Conservation (phyloP, 1,140 invertebrate genomes). For the Whitmania pigra region DNA sequence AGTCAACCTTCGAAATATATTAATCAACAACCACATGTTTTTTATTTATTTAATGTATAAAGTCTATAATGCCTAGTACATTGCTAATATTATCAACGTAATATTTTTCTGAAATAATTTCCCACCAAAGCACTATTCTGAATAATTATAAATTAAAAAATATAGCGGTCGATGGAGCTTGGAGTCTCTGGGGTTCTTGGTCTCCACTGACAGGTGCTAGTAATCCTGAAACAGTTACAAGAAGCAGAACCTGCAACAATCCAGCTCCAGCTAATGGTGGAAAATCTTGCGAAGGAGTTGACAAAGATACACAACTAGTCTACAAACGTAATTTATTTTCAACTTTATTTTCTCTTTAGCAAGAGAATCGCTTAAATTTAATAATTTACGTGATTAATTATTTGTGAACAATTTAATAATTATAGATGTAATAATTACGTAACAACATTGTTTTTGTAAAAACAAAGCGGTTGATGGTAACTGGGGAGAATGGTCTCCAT, state of each 20-base stretch:
- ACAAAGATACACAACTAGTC: conserved; percentile 7
- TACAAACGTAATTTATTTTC: not conserved
- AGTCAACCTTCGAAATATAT: too few species aligned
- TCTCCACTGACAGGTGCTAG: conserved; percentile 6
- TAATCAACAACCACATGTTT: too few species aligned
- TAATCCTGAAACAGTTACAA: conserved; percentile 30
- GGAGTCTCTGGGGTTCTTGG: conserved; percentile 16
- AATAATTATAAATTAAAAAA: too few species aligned
- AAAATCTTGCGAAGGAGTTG: conserved; percentile 18
- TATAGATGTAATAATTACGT: too few species aligned
- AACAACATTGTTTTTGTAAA: not conserved
- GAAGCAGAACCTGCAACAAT: conserved; percentile 46
- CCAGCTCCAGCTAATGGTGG: conserved; percentile 25
- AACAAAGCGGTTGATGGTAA: conserved; percentile 27
- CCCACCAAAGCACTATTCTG: too few species aligned
- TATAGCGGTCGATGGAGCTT: conserved; percentile 2
- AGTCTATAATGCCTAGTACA: too few species aligned
- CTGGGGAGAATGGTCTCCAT: conserved; percentile 46
- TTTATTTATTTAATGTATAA: too few species aligned
- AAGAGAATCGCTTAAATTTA: not conserved
- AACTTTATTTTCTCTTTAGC: not conserved
- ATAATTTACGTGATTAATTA: not conserved
- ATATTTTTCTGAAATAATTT: too few species aligned
- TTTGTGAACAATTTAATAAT: too few species aligned
- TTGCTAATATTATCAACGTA: too few species aligned